These are phyloP conservation scores for Odontamblyopus lacepedii DNA, from an alignment of 2,797 vertebrate genomes.

Conservation along the genomic window DNA sequence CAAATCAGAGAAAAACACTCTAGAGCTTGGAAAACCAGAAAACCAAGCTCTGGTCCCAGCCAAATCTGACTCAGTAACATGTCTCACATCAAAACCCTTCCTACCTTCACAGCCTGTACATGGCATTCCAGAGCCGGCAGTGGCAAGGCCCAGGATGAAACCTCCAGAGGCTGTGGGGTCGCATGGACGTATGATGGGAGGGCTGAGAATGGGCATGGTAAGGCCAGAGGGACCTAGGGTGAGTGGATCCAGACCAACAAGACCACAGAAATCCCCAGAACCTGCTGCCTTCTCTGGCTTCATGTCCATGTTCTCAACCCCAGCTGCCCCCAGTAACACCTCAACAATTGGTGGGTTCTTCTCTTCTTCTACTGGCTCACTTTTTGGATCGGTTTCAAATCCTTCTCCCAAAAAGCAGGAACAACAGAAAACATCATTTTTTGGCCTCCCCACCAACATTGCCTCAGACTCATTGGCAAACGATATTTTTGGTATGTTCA, in stretches of 20 bases:
- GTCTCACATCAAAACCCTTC: conserved; percentile 21
- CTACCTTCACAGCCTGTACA: conserved; percentile 48
- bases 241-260: conserved; percentile 65
- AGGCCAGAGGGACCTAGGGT: conserved; percentile 47
- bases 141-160: conserved; percentile 36
- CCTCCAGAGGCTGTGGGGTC: conserved; percentile 35
- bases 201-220: conserved; percentile 40
- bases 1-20: not conserved
- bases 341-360: conserved; percentile 83
- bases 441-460: conserved; percentile 82
- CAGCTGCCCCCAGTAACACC: conserved; percentile 80
- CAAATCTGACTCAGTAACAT: conserved; percentile 17
- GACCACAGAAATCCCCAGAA: conserved; percentile 73
- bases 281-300: conserved; percentile 89
- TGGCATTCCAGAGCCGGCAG: conserved; percentile 44
- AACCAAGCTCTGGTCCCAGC: not conserved
- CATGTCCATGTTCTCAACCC: conserved; percentile 88
- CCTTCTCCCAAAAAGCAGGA: conserved; percentile 68
- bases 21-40: not conserved
- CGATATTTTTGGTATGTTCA: conserved; percentile 89
- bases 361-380: conserved; percentile 77
- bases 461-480: conserved; percentile 80
- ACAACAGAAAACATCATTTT: conserved; percentile 86
- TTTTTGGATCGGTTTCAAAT: conserved; percentile 73
- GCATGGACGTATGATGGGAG: conserved; percentile 23